Base-by-base conservation (phyloP, 2,797 vertebrate species). In the Halcyon badia region DNA sequence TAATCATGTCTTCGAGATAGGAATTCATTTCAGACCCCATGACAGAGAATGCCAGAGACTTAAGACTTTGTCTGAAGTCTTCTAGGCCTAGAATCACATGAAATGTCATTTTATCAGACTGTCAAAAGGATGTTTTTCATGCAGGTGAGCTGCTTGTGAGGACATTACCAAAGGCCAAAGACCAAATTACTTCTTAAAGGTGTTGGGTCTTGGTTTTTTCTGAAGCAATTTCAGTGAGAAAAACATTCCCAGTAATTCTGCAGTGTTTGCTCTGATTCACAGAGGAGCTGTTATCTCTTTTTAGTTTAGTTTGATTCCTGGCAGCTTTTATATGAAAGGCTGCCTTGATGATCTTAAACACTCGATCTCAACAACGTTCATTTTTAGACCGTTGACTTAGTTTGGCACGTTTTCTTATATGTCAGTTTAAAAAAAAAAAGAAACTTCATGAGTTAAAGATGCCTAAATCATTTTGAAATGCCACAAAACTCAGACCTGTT, bases 201-300 rank as follows among this genome's bases (percentile, higher is more conserved):
- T 82, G 49, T 66, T 87, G 58, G 18, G 56, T 44, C 22, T 60
- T 44, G 20, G 49, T 42, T 54, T 73, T 75, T 7, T 9, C 57
- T 72, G 37, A 92, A 95, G 83, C 39, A 60, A 57, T 33, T 92
- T 81, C 39, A 61, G 60, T 76, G 66, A 92, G 83, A 68, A 75
- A 51, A 94, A 69, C 58, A 81, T 69, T 81, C 39, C 72, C 83
- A 65, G 61, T 92, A 92, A 71, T 91, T 95, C 89, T 78, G 42
- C 61, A 33, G 87, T 83, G 87, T 92, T 95, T 94, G 57, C 87
- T 94, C 64, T 75, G 82, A 86, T 92, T 94, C 92, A 89, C 91
- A 81, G 82, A 96, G 91, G 91, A 95, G 54, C 84, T 95, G 91
- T 95, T 96, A 94, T 44, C 89, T 95, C 89, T 85, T 96, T 92